These are phyloP conservation scores for Paramormyrops kingsleyae DNA, from an alignment of 2,113 vertebrate species.

Conservation along the genomic window DNA sequence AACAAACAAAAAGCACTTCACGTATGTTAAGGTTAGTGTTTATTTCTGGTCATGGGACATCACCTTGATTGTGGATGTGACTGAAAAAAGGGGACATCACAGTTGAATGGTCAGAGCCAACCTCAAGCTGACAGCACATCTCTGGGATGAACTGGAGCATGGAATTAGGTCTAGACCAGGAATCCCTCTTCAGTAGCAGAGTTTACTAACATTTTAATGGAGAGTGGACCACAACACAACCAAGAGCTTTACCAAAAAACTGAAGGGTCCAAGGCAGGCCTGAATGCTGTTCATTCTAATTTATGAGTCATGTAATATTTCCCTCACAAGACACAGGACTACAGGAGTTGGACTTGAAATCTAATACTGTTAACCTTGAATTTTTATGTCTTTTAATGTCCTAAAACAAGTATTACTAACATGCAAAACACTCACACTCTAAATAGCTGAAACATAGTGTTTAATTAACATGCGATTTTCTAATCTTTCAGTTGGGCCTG, in stretches of 20 bases:
- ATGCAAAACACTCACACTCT: constrained; percentile 24
- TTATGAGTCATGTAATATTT: not conserved
- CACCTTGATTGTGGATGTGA: not conserved
- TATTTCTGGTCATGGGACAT: not conserved
- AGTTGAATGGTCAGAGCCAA: not conserved
- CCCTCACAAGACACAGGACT: not conserved
- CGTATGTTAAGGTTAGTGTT: not conserved
- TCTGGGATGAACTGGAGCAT: not conserved
- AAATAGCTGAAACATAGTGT: constrained; percentile 30
- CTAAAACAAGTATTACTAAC: constrained; percentile 23
- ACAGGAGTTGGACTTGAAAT: not conserved
- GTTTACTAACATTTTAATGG: not conserved
- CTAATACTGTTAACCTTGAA: not conserved
- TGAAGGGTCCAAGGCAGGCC: not conserved
- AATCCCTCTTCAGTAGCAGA: not conserved
- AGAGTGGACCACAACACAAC: not conserved
- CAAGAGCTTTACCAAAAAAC: not conserved
- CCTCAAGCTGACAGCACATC: not conserved
- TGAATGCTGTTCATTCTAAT: not conserved
- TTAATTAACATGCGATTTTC: constrained; percentile 40
- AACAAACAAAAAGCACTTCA: not conserved
- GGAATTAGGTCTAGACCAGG: not conserved
- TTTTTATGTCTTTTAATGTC: not conserved
- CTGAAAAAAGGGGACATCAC: not conserved
- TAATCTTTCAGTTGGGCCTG: constrained; percentile 40